Percentiles rank a stretch among this genome's conserved stretches.
Evolutionary conservation across 1,140 invertebrate genomes (phyloP).

Genomic region (Drosophila kurseongensis): DNA sequence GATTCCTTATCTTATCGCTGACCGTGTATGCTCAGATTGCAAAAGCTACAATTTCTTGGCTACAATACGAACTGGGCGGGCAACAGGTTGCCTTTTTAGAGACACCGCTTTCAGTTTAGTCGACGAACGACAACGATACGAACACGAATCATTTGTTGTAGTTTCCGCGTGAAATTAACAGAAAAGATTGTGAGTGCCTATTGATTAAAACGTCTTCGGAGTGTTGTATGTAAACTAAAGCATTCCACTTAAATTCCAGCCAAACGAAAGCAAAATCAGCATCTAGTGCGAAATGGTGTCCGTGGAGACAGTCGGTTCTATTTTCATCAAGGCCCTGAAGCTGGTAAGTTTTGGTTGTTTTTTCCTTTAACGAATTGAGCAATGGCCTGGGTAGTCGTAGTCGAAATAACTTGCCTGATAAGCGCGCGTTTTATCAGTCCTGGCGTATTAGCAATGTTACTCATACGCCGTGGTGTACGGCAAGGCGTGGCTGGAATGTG

Average conservation of each 20-base stretch:
- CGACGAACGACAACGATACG: slow-evolving; percentile 69
- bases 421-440: slow-evolving; percentile 56
- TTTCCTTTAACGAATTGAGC: slow-evolving; percentile 22
- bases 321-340: slow-evolving; percentile 91
- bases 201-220: not conserved
- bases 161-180: slow-evolving; percentile 50
- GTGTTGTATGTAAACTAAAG: slow-evolving; percentile 1
- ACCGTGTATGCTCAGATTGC: slow-evolving; percentile 59
- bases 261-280: slow-evolving; percentile 13
- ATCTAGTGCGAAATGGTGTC: slow-evolving; percentile 88
- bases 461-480: slow-evolving; percentile 52
- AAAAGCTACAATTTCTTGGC: slow-evolving; percentile 75
- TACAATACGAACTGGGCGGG: slow-evolving; percentile 15
- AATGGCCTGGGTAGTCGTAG: slow-evolving; percentile 42
- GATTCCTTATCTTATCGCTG: slow-evolving; percentile 62
- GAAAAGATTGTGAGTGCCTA: slow-evolving; percentile 40
- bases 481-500: slow-evolving; percentile 38
- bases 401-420: slow-evolving; percentile 50
- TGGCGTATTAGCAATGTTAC: slow-evolving; percentile 64
- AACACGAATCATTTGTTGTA: slow-evolving; percentile 55
- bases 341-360: slow-evolving; percentile 87
- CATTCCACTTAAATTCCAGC: slow-evolving; percentile 12
- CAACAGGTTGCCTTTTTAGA: slow-evolving; percentile 50
- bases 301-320: slow-evolving; percentile 90
- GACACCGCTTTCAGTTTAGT: slow-evolving; percentile 55